These are phyloP conservation scores for Manis pentadactyla DNA, from an alignment of 2,797 vertebrate genomes.

Conservation along the genomic window DNA sequence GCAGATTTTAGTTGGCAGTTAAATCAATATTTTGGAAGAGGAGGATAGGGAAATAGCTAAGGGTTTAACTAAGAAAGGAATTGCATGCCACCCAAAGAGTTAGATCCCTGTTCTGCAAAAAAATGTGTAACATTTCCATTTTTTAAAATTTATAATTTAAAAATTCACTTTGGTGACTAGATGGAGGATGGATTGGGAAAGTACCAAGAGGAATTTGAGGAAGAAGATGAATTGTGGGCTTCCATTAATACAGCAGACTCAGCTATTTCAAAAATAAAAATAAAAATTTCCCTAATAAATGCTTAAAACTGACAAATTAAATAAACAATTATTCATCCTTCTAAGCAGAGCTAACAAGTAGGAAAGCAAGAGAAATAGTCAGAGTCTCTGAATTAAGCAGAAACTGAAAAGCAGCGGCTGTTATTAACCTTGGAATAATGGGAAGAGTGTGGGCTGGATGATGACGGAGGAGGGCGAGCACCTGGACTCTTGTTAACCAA, in stretches of 20 bases:
- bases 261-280: neutral
- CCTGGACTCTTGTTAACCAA: neutral
- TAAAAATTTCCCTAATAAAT: neutral
- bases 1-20: neutral
- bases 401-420: neutral
- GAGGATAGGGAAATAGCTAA: neutral
- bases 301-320: neutral
- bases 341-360: neutral
- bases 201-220: neutral
- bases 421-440: neutral
- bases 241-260: neutral
- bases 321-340: neutral
- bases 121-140: neutral
- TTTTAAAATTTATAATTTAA: neutral
- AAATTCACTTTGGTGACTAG: neutral
- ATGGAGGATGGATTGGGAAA: neutral
- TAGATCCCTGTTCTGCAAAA: neutral
- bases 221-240: neutral
- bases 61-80: neutral
- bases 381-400: neutral
- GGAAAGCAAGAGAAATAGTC: neutral
- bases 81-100: neutral
- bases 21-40: neutral
- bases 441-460: too few relatives aligned
- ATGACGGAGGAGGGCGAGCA: fast-evolving